A percentile compares a stretch with the other conserved stretches of the same genome.
These are phyloP conservation scores for Papilio polytes DNA, from an alignment of 1,140 invertebrate genomes.

Conservation along the genomic window DNA sequence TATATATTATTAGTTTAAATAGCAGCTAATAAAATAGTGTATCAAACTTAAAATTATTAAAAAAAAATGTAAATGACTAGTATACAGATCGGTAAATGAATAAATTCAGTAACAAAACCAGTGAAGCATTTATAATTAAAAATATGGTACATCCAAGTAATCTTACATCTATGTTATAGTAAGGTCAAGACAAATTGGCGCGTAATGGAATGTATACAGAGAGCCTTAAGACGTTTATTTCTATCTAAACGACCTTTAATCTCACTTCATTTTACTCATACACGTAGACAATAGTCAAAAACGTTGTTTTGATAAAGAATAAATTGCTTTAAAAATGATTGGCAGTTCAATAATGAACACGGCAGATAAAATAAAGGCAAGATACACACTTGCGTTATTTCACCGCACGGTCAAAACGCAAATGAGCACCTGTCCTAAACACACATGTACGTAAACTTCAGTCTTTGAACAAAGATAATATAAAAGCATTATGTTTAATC, in stretches of 20 bases:
- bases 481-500: constrained; percentile 41
- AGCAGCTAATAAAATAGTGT: not conserved
- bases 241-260: not conserved
- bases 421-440: not conserved
- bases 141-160: not conserved
- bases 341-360: constrained; percentile 11
- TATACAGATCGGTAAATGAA: too few species aligned
- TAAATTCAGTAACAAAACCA: too few species aligned
- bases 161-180: not conserved
- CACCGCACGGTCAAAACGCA: not conserved
- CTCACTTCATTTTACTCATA: not conserved
- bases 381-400: not conserved
- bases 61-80: too few species aligned
- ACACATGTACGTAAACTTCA: constrained; percentile 60
- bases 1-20: not conserved
- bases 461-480: constrained; percentile 69
- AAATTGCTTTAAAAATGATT: not conserved
- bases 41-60: not conserved
- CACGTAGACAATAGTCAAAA: not conserved
- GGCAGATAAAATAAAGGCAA: not conserved
- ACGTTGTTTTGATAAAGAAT: not conserved
- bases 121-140: too few species aligned
- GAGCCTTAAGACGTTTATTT: not conserved
- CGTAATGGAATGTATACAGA: not conserved
- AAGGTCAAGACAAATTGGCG: not conserved